phyloP scores from a whole-genome alignment of 2,888 invertebrate genomes.

The Nomada lathburiana region DNA sequence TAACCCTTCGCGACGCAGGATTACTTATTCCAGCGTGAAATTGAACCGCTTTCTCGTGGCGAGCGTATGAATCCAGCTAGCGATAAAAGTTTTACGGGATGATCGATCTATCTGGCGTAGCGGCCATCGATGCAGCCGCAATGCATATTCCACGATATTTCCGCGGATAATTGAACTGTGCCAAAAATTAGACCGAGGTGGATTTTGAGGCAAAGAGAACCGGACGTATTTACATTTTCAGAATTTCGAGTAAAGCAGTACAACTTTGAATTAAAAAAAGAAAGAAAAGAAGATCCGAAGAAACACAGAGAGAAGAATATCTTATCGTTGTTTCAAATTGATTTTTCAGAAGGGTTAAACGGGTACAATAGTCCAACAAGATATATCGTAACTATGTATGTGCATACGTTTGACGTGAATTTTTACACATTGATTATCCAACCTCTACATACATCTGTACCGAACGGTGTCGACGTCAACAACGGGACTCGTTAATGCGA shows the following conservation, averaged over 20 bases:
- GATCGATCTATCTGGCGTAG: slow-evolving; percentile 29
- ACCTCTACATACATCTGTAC: background rate
- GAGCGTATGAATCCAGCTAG: slow-evolving; percentile 42
- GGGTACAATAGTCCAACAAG: background rate
- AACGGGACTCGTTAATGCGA: too few species aligned
- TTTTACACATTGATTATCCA: slow-evolving; percentile 4
- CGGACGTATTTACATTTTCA: too few species aligned
- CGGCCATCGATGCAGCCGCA: slow-evolving; percentile 1
- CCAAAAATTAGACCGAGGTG: background rate
- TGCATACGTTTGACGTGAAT: too few species aligned
- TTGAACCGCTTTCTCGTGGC: slow-evolving; percentile 48
- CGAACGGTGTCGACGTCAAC: background rate
- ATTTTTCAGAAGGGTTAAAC: background rate
- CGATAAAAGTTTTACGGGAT: slow-evolving; percentile 52
- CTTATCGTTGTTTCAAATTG: too few species aligned
- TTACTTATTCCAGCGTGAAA: slow-evolving; percentile 56
- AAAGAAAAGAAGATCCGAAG: too few species aligned
- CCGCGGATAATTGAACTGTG: slow-evolving; percentile 25
- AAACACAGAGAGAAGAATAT: too few species aligned
- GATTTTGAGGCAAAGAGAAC: too few species aligned
- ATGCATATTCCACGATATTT: slow-evolving; percentile 39
- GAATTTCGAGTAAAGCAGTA: too few species aligned
- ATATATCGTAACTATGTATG: too few species aligned
- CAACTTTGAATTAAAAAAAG: too few species aligned
- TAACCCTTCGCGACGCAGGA: slow-evolving; percentile 28